Evolutionary conservation across 92 coral and sea anemone genomes (phyloP).

Genomic region (Umimayanthus kanabou): DNA sequence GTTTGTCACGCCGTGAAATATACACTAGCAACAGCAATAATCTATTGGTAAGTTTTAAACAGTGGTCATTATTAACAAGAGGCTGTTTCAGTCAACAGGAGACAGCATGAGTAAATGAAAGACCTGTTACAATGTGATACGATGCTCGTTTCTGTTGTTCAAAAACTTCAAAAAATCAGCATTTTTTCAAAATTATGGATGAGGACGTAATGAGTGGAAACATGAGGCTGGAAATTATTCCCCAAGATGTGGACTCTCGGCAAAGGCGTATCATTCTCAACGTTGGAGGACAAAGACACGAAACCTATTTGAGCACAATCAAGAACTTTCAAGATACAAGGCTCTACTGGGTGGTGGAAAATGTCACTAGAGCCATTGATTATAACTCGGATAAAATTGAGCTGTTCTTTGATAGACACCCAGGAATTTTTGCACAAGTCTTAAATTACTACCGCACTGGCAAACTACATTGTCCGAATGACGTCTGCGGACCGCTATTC

Average conservation of each 20-base stretch:
- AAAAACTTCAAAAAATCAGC: background rate
- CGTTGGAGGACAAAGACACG: slow-evolving; percentile 92
- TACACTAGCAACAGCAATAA: slow-evolving; percentile 17
- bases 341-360: slow-evolving; percentile 90
- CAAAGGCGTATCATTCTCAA: slow-evolving; percentile 78
- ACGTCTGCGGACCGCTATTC: slow-evolving; percentile 93
- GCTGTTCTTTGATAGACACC: slow-evolving; percentile 93
- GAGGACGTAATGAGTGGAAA: slow-evolving; percentile 56
- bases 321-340: slow-evolving; percentile 86
- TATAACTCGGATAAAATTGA: slow-evolving; percentile 91
- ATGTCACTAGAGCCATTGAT: slow-evolving; percentile 89
- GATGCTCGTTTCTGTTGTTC: background rate
- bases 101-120: slow-evolving; percentile 3
- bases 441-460: slow-evolving; percentile 94
- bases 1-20: slow-evolving; percentile 17
- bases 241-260: slow-evolving; percentile 69
- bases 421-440: slow-evolving; percentile 84
- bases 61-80: slow-evolving; percentile 8
- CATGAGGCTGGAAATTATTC: slow-evolving; percentile 70
- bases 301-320: slow-evolving; percentile 84
- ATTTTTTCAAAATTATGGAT: background rate
- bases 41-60: background rate
- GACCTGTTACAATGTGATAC: background rate
- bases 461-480: slow-evolving; percentile 91
- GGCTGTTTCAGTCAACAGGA: slow-evolving; percentile 18